Evolutionary conservation across 2,797 vertebrate genomes (phyloP), one percentile per base, ranked within the genome.

Genomic region (Sebastes ruberrimus): DNA sequence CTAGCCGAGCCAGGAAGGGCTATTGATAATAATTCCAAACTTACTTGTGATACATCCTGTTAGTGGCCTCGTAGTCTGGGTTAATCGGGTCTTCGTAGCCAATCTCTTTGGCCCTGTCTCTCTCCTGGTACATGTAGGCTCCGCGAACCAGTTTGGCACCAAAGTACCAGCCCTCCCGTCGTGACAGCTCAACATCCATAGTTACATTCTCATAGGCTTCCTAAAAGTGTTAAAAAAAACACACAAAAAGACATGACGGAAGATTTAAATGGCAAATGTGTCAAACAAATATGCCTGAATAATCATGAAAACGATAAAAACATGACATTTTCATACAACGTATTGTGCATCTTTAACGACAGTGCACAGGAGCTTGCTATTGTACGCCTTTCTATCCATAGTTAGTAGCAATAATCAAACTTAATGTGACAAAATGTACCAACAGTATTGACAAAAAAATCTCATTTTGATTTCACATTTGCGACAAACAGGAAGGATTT

Each of bases 51-150:
- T 99, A 99, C 97, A 98, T 98, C 85, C 87, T 88, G 0, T 95
- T 99, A 7, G 98, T 99, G 86, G 96, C 93, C 87, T 97, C 96
- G 0, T 99, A 99, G 14, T 96, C 97, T 0, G 97, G 95, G 88
- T 99, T 98, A 87, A 99, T 96, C 28, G 98, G 98, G 90, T 99
- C 97, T 64, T 98, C 96, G 0, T 98, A 99, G 80, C 98, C 98
- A 0, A 98, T 94, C 80, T 97, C 95, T 1, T 84, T 64, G 0
- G 97, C 97, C 10, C 97, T 92, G 68, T 92, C 94, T 28, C 97
- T 95, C 77, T 99, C 98, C 90, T 99, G 98, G 80, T 96, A 96
- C 98, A 99, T 98, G 93, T 99, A 99, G 0, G 98, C 97, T 0
- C 98, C 98, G 0, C 98, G 96, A 11, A 99, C 98, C 71, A 99